Evolutionary conservation across 2,888 invertebrate genomes (phyloP), one percentile per base, ranked within the genome.

Genomic region (Stictocephala bisonia): DNA sequence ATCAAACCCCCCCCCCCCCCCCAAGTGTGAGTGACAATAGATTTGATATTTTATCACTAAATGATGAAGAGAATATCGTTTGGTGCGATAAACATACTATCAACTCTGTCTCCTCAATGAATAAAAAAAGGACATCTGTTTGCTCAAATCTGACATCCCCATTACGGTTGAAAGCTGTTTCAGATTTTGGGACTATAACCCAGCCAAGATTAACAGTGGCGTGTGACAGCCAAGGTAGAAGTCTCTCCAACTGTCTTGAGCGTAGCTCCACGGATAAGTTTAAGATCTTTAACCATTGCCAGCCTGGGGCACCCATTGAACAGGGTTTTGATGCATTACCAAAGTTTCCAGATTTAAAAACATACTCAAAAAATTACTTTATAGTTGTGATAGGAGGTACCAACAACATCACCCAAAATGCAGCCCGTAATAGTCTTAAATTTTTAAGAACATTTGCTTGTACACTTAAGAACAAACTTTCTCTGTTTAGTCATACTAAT

Each of bases 161-260:
- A n/a, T n/a, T n/a, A n/a, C n/a, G n/a, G n/a, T n/a, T n/a, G n/a
- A n/a, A n/a, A n/a, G n/a, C n/a, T n/a, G n/a, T n/a, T n/a, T n/a
- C 44, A 15, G 18, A 44, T 4, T 4, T 7, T 44, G n/a, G 18
- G 15, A 9, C 11, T 11, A 35, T 35, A 35, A 11, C 35, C 11
- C n/a, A 44, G 18, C 44, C 44, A 44, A 44, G 13, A 44, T 3
- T 44, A 13, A 44, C 44, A 7, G 44, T 44, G n/a, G 6, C 13
- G n/a, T 44, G 44, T 44, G 44, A 44, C 44, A 44, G 44, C n/a
- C 44, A 44, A 3, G 44, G 44, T 15, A 44, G 44, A 44, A 13
- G n/a, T 13, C 44, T 44, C 18, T 44, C 44, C 18, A 44, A n/a
- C 13, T 13, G 4, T 44, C 7, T 44, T n/a, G 44, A 7, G 7